A percentile compares a stretch with the other conserved stretches of the same genome.
phyloP scores from a whole-genome alignment of 2,113 vertebrate genomes.

The Pachypanchax playfairii region DNA sequence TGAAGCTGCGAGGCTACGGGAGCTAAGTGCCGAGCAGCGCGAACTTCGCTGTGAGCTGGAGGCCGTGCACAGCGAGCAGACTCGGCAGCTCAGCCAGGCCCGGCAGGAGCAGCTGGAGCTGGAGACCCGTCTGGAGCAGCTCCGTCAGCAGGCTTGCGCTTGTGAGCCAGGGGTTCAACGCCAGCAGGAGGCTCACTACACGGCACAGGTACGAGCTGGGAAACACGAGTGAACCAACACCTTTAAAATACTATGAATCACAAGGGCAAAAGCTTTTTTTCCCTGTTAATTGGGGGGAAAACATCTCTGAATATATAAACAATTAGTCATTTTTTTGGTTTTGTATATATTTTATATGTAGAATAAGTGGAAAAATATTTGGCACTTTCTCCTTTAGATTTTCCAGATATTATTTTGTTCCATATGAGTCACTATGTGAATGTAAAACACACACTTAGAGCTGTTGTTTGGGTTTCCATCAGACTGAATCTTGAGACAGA shows the following conservation, averaged over 20 bases:
- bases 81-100: constrained; percentile 91
- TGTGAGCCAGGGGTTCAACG: constrained; percentile 88
- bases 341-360: neutral
- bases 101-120: constrained; percentile 93
- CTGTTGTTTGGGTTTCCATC: constrained; percentile 57
- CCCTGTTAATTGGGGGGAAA: neutral
- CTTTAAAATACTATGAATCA: neutral
- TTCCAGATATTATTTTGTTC: neutral
- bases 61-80: constrained; percentile 91
- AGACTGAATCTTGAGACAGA: constrained; percentile 36
- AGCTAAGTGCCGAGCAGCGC: constrained; percentile 89
- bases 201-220: constrained; percentile 85
- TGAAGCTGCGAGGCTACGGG: constrained; percentile 85
- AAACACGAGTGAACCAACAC: neutral
- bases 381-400: neutral
- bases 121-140: constrained; percentile 93
- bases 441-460: neutral
- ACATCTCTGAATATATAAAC: neutral
- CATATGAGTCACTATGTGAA: constrained; percentile 8
- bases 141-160: constrained; percentile 91
- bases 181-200: constrained; percentile 93
- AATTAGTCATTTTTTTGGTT: neutral
- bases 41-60: constrained; percentile 94
- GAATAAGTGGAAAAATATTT: constrained; percentile 5
- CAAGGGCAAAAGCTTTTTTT: neutral